Conservation (phyloP, 2,113 vertebrate genomes). For the Piprites chloris region DNA sequence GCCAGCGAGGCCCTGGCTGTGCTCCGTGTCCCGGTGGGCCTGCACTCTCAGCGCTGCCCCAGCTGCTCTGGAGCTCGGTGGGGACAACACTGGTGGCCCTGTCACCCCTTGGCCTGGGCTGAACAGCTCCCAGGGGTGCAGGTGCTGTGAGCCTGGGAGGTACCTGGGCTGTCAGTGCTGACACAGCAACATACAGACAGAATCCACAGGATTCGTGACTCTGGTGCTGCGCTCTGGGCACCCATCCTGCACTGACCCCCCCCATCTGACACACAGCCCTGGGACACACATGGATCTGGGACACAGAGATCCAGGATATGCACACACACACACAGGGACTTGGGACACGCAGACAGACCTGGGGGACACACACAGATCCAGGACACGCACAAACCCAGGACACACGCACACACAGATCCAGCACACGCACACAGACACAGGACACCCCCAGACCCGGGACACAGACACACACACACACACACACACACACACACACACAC, state of each 20-base stretch:
- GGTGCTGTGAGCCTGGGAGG: background rate
- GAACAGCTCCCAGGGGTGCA: background rate
- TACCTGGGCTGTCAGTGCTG: background rate
- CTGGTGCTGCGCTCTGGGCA: rapidly evolving
- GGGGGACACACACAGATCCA: background rate
- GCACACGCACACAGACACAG: background rate
- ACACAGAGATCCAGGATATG: background rate
- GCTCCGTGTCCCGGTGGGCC: background rate
- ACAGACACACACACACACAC: background rate
- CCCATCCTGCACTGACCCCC: background rate
- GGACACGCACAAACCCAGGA: background rate
- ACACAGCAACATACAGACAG: background rate
- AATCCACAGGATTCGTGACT: background rate
- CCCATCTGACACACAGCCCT: background rate
- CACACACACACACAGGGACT: no score
- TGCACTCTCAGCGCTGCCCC: background rate
- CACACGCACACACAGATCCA: no score
- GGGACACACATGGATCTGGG: background rate
- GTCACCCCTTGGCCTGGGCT: background rate
- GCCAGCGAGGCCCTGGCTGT: background rate
- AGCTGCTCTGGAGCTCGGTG: background rate
- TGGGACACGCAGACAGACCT: background rate
- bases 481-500: background rate
- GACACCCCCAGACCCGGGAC: background rate
- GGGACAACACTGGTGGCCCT: background rate